Evolutionary conservation across 2,888 invertebrate genomes (phyloP).

Genomic region (Macrosoma leucophasiata): DNA sequence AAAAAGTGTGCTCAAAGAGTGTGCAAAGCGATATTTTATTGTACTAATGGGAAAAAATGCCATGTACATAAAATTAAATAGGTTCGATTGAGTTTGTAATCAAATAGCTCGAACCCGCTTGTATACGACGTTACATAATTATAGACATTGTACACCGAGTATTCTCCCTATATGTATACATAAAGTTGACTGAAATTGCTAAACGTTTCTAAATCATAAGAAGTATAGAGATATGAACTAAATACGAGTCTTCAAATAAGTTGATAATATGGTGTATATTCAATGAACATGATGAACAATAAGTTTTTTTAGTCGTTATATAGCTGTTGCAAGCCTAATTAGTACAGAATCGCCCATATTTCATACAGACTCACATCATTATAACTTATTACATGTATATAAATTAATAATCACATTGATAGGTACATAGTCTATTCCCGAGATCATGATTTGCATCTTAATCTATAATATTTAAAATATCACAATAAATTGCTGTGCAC

Average conservation of each 20-base stretch:
- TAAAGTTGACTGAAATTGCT: slow-evolving; percentile 67
- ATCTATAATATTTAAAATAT: slow-evolving; percentile 74
- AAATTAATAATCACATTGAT: slow-evolving; percentile 63
- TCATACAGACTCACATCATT: slow-evolving; percentile 44
- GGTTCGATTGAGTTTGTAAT: too few relatives aligned
- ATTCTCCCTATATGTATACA: slow-evolving; percentile 31
- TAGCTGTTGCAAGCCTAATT: slow-evolving; percentile 41
- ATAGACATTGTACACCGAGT: too few relatives aligned
- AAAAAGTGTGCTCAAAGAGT: too few relatives aligned
- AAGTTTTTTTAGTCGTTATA: slow-evolving; percentile 27
- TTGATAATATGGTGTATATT: too few relatives aligned
- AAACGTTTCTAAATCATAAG: slow-evolving; percentile 41
- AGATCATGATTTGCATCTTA: slow-evolving; percentile 68
- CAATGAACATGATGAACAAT: slow-evolving; percentile 24
- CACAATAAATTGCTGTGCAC: slow-evolving; percentile 77
- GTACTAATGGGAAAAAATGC: too few relatives aligned
- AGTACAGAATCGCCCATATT: slow-evolving; percentile 44
- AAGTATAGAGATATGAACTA: slow-evolving; percentile 28
- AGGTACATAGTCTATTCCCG: slow-evolving; percentile 64
- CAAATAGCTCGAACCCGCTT: too few relatives aligned
- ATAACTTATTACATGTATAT: slow-evolving; percentile 40
- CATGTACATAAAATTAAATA: too few relatives aligned
- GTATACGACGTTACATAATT: too few relatives aligned
- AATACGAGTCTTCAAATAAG: too few relatives aligned
- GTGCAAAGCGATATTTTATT: too few relatives aligned